A percentile compares a stretch with the other conserved stretches of the same genome.
These are phyloP conservation scores for Machimus rusticus DNA, from an alignment of 2,888 invertebrate genomes.

Conservation along the genomic window DNA sequence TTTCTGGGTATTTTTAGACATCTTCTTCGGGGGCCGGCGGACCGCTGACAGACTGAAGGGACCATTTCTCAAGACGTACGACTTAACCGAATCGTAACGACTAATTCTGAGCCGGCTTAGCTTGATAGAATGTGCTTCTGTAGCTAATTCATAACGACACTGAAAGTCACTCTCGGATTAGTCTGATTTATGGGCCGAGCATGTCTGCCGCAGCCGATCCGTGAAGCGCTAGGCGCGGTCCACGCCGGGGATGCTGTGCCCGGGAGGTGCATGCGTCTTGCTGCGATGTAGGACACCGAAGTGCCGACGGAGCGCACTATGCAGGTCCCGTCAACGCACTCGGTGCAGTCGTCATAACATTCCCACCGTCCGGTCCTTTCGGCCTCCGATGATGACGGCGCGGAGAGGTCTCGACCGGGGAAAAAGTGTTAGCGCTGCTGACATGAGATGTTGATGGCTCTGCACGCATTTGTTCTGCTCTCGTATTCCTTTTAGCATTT, in stretches of 20 bases:
- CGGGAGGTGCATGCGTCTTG: neutral
- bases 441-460: slow-evolving; percentile 41
- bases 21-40: slow-evolving; percentile 17
- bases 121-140: slow-evolving; percentile 44
- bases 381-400: neutral
- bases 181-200: slow-evolving; percentile 45
- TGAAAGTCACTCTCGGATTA: slow-evolving; percentile 48
- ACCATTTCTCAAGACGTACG: slow-evolving; percentile 31
- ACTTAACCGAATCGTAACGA: slow-evolving; percentile 40
- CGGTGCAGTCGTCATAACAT: neutral
- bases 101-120: slow-evolving; percentile 46
- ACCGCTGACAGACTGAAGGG: slow-evolving; percentile 27
- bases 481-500: slow-evolving; percentile 44
- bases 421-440: slow-evolving; percentile 22
- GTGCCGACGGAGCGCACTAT: neutral
- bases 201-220: slow-evolving; percentile 43
- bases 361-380: neutral
- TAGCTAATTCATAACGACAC: slow-evolving; percentile 48
- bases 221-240: neutral
- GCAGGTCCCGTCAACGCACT: neutral
- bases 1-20: slow-evolving; percentile 42
- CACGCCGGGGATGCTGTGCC: neutral
- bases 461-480: slow-evolving; percentile 39
- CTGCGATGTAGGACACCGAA: neutral
- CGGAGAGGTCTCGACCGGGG: neutral